Evolutionary conservation across 2,888 invertebrate genomes (phyloP), one percentile per base, ranked within the genome.

Genomic region (Panopea generosa): DNA sequence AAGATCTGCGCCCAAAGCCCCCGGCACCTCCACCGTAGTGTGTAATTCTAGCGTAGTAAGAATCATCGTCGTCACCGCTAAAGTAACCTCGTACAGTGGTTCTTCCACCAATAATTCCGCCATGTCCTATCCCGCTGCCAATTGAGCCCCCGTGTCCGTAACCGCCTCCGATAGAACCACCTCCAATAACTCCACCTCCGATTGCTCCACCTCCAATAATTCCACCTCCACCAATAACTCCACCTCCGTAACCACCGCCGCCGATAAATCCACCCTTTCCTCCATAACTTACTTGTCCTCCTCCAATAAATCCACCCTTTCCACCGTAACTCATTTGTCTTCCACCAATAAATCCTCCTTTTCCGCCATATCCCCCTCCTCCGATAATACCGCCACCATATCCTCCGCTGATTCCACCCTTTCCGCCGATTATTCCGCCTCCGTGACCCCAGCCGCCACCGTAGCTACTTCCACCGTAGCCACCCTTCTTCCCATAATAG

Each of bases 341-440:
- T n/a, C n/a, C n/a, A n/a, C n/a, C n/a, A n/a, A n/a, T n/a, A n/a
- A n/a, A n/a, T n/a, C n/a, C 29, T 56, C 40, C 26, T 27, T 52
- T 52, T 24, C 52, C 52, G 26, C n/a, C 24, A 26, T n/a, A 18
- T 26, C 52, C 52, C 11, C 52, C 52, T 24, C 24, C 27, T 20
- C 52, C 26, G 52, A 6, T 26, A 52, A 18, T n/a, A 26, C 26
- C 22, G 14, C 24, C n/a, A 24, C 24, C 2, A 14, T 3, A 20
- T 2, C 49, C 49, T 20, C 2, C 2, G 24, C 49, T 9, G 2
- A 49, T 2, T 4, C 49, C 49, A 7, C 49, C 49, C 49, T 49
- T 49, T 49, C 49, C 49, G 49, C 49, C 49, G 49, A 49, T n/a
- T n/a, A n/a, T n/a, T n/a, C n/a, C n/a, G n/a, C n/a, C n/a, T n/a